Percentiles rank a stretch among this genome's conserved stretches.
These are phyloP conservation scores for Bemisia tabaci DNA, from an alignment of 1,140 invertebrate genomes.

Conservation along the genomic window DNA sequence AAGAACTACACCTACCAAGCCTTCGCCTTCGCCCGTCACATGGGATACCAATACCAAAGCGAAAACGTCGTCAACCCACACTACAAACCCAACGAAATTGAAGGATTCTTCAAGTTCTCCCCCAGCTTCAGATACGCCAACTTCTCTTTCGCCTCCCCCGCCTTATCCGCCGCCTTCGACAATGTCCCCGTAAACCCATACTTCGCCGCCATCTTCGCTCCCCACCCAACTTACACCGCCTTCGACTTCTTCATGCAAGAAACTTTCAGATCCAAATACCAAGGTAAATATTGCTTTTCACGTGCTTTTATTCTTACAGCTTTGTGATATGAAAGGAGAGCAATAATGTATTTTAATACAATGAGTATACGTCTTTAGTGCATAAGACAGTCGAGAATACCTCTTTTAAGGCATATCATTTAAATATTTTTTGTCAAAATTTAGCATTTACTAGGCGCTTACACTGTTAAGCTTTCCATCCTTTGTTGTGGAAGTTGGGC, in stretches of 20 bases:
- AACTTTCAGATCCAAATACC: conserved; percentile 17
- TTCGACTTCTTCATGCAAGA: conserved; percentile 30
- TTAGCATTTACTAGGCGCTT: too few species aligned
- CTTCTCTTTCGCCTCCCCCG: conserved; percentile 31
- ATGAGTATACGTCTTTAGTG: too few species aligned
- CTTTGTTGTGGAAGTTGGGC: too few species aligned
- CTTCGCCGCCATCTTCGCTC: conserved; percentile 25
- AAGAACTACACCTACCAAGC: conserved; percentile 22
- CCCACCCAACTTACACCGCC: conserved; percentile 32
- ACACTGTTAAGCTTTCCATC: too few species aligned
- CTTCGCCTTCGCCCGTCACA: conserved; percentile 15
- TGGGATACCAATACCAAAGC: conserved; percentile 16
- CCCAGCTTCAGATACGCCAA: conserved; percentile 31
- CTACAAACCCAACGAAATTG: conserved; percentile 32
- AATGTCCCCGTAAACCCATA: conserved; percentile 27
- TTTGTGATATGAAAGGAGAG: too few species aligned
- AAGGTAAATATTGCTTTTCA: not conserved
- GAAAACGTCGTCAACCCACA: conserved; percentile 19
- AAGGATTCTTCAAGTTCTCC: conserved; percentile 30
- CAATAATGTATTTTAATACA: too few species aligned
- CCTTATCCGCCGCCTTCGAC: conserved; percentile 29
- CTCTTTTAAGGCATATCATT: too few species aligned
- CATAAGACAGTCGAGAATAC: too few species aligned
- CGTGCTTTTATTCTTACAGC: too few species aligned
- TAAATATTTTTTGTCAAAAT: too few species aligned